Evolutionary conservation across 2,797 vertebrate genomes (phyloP).

Genomic region (Delichon dasypus): DNA sequence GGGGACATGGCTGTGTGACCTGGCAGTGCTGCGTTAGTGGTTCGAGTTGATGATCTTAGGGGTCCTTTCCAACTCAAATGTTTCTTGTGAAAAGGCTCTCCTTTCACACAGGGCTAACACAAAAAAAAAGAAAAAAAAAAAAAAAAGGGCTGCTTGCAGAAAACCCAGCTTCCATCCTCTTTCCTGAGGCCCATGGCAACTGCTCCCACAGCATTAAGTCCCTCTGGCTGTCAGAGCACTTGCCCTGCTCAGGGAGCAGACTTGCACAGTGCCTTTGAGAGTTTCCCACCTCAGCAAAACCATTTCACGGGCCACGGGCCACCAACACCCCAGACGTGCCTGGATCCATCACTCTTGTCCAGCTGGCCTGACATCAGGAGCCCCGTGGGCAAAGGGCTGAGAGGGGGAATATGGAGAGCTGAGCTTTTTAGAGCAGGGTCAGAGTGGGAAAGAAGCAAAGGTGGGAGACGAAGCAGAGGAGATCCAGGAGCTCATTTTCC

Average conservation of each 20-base stretch:
- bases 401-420: neutral
- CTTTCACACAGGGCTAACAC: neutral
- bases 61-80: neutral
- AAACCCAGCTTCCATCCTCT: neutral
- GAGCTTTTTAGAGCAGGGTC: neutral
- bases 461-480: neutral
- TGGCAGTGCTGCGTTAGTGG: neutral
- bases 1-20: neutral
- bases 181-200: neutral
- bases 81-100: neutral
- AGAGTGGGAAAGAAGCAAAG: neutral
- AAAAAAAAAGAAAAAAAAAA: too few relatives aligned
- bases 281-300: conserved; percentile 26
- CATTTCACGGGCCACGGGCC: conserved; percentile 33
- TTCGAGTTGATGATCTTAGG: neutral
- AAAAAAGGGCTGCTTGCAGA: neutral
- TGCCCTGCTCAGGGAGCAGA: neutral
- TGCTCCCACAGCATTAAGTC: neutral
- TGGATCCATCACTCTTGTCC: neutral
- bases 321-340: neutral
- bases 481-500: neutral
- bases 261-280: neutral
- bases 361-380: neutral
- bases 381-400: neutral
- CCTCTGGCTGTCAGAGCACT: neutral